Percentiles rank a stretch among this genome's conserved stretches.
phyloP scores from a whole-genome alignment of 1,140 invertebrate genomes.

The Philotrypesis tridentata region DNA sequence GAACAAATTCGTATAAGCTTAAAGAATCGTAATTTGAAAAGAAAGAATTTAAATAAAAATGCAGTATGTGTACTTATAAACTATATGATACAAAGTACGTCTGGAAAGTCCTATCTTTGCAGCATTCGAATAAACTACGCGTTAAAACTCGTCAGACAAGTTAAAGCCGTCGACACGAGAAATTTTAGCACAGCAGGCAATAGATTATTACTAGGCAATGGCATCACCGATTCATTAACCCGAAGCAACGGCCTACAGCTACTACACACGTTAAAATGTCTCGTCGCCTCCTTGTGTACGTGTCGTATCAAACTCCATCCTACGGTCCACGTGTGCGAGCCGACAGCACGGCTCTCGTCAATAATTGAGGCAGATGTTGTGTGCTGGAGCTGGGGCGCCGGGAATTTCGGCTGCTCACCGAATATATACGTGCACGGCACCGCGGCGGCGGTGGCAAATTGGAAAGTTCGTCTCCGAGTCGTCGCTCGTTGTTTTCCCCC shows the following conservation, averaged over 20 bases:
- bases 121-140: too few relatives aligned
- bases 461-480: neutral
- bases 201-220: neutral
- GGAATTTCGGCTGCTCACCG: neutral
- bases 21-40: too few relatives aligned
- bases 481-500: neutral
- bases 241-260: neutral
- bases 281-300: neutral
- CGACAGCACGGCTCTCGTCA: neutral
- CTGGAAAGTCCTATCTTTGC: too few relatives aligned
- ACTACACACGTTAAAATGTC: slow-evolving; percentile 3
- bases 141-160: too few relatives aligned
- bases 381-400: neutral
- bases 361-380: slow-evolving; percentile 21
- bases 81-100: too few relatives aligned
- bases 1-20: too few relatives aligned
- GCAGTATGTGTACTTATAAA: too few relatives aligned
- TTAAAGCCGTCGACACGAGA: too few relatives aligned
- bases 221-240: slow-evolving; percentile 27
- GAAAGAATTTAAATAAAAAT: too few relatives aligned
- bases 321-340: neutral
- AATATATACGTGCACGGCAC: too few relatives aligned
- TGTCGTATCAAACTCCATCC: neutral
- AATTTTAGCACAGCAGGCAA: too few relatives aligned
- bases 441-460: slow-evolving; percentile 12